A percentile compares a stretch with the other conserved stretches of the same genome.
Conservation (phyloP, 2,113 vertebrate species). For the Chionodraco myersi region DNA sequence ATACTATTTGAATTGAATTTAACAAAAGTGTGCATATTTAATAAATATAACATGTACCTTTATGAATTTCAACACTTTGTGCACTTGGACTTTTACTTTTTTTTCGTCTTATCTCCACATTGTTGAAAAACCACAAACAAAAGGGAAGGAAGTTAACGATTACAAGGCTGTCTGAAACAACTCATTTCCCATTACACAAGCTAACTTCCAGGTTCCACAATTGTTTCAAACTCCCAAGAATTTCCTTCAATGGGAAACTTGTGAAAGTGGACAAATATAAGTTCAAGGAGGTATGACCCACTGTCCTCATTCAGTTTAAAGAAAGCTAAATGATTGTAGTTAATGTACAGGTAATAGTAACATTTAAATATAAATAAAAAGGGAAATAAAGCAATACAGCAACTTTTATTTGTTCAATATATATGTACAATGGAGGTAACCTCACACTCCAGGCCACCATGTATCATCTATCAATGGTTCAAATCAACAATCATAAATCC, state of each 20-base stretch:
- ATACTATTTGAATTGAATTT: too few relatives aligned
- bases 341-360: background rate
- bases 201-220: slow-evolving; percentile 41
- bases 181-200: slow-evolving; percentile 52
- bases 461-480: background rate
- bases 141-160: slow-evolving; percentile 62
- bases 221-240: slow-evolving; percentile 21
- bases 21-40: too few relatives aligned
- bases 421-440: background rate
- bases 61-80: too few relatives aligned
- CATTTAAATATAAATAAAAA: background rate
- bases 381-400: background rate
- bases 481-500: slow-evolving; percentile 2
- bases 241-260: background rate
- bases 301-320: background rate
- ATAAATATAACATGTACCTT: too few relatives aligned
- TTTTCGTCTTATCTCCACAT: slow-evolving; percentile 74
- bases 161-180: slow-evolving; percentile 49
- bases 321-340: background rate
- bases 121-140: slow-evolving; percentile 63
- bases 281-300: background rate
- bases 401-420: background rate
- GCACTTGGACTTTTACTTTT: slow-evolving; percentile 73
- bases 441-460: background rate
- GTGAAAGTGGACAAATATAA: background rate